These are phyloP conservation scores for Melolontha melolontha DNA, from an alignment of 2,888 invertebrate genomes.

Conservation along the genomic window DNA sequence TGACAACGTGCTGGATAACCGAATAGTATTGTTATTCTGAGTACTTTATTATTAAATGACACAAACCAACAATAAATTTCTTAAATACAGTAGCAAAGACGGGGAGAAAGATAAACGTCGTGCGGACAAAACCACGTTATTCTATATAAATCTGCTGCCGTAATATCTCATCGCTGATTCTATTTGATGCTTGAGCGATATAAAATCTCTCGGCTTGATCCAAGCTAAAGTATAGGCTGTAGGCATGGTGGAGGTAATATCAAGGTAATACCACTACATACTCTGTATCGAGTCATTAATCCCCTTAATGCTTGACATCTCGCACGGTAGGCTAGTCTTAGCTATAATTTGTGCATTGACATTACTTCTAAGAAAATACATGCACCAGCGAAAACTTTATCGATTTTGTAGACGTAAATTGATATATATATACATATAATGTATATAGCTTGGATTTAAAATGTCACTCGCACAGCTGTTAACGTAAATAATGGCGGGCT, in stretches of 20 bases:
- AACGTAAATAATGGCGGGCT: too few relatives aligned
- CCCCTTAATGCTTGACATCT: not conserved
- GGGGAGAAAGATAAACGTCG: conserved; percentile 25
- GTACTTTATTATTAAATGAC: conserved; percentile 1
- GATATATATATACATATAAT: too few relatives aligned
- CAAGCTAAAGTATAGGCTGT: conserved; percentile 17
- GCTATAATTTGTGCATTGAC: too few relatives aligned
- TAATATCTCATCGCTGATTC: conserved; percentile 36
- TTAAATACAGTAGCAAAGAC: not conserved
- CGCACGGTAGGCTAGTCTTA: not conserved
- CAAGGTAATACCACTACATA: conserved; percentile 32
- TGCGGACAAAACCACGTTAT: conserved; percentile 17
- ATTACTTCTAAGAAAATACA: too few relatives aligned
- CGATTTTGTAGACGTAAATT: too few relatives aligned
- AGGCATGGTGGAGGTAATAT: conserved; percentile 16
- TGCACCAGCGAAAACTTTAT: too few relatives aligned
- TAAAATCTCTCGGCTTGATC: conserved; percentile 38
- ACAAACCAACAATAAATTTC: conserved; percentile 21
- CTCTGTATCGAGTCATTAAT: conserved; percentile 30
- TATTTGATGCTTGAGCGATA: conserved; percentile 37
- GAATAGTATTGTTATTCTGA: too few relatives aligned
- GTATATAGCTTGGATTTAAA: too few relatives aligned
- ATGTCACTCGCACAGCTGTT: too few relatives aligned
- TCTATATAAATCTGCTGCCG: conserved; percentile 22
- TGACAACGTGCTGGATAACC: too few relatives aligned